Evolutionary conservation across 2,797 vertebrate species (phyloP).

Genomic region (Margarornis squamiger): DNA sequence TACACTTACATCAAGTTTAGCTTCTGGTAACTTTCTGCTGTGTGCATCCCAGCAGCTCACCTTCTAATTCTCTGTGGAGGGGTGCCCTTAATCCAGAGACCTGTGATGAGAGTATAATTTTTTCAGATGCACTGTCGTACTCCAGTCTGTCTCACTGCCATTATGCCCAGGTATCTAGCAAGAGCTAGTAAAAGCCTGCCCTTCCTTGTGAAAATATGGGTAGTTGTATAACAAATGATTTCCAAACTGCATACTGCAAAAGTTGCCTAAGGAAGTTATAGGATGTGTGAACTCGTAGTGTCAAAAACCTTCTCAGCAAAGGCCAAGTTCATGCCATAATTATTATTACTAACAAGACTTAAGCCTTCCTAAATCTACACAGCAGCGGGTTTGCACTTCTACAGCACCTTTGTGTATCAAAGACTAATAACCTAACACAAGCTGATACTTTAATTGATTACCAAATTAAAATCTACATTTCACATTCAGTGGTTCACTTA

Average conservation of each 20-base stretch:
- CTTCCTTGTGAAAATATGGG: neutral
- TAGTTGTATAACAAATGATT: neutral
- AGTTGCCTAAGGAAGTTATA: neutral
- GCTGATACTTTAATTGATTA: neutral
- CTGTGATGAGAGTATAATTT: neutral
- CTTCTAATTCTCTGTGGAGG: neutral
- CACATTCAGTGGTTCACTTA: neutral
- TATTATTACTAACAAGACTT: neutral
- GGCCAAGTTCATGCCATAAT: neutral
- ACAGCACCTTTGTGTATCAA: neutral
- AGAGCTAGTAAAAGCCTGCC: neutral
- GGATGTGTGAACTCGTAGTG: neutral
- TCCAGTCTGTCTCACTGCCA: neutral
- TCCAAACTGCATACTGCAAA: neutral
- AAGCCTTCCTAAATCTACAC: neutral
- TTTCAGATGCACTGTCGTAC: neutral
- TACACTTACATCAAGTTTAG: neutral
- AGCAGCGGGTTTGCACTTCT: neutral
- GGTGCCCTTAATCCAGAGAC: neutral
- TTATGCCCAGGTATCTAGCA: neutral
- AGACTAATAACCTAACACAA: neutral
- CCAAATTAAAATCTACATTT: neutral
- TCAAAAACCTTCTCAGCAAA: neutral
- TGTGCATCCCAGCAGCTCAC: neutral
- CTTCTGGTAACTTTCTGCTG: neutral